Evolutionary conservation across 1,140 invertebrate genomes (phyloP), one percentile per base, ranked within the genome.

Genomic region (Drosophila teissieri): DNA sequence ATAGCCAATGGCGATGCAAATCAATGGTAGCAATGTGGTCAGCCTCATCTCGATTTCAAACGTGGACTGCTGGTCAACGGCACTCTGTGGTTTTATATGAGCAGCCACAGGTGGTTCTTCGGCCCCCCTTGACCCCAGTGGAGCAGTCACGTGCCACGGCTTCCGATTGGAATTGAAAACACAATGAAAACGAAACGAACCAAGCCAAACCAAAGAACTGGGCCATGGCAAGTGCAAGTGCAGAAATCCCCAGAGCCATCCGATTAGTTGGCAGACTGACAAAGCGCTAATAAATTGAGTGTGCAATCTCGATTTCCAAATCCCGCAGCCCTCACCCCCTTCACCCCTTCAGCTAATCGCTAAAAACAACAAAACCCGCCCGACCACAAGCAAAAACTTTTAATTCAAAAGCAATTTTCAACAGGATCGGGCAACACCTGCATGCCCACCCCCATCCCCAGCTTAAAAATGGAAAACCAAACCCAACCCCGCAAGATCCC

Each of bases 281-380:
- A 61, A 83, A 83, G 78, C 63, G 34, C 76, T 74, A 68, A 80
- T 88, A 73, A 90, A 90, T 90, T 52, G 80, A 65, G 78, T 77
- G 52, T 72, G 55, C 56, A 75, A 52, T 58, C 57, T 46, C 34
- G 39, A 34, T 11, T 6, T 22, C 12, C 14, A 3, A 24, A 10
- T 37, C 37, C 52, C 31, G 22, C 24, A 39, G 19, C 39, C 61
- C 37, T 49, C 24, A 63, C n/a, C 56, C 40, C 19, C 61, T 40
- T 49, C 24, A 54, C 17, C 56, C 40, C 19, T 65, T 79, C 48
- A 44, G 80, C 82, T 90, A 89, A 90, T 90, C 88, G 65, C 56
- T 67, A 70, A 81, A 91, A 88, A 89, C 88, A 90, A 90, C 88
- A 91, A 90, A 84, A 75, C 88, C 83, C 63, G 79, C 80, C 65